Percentiles rank a stretch among this genome's conserved stretches.
Evolutionary conservation across 2,888 invertebrate species (phyloP).

Genomic region (Drosophila melanocephala): DNA sequence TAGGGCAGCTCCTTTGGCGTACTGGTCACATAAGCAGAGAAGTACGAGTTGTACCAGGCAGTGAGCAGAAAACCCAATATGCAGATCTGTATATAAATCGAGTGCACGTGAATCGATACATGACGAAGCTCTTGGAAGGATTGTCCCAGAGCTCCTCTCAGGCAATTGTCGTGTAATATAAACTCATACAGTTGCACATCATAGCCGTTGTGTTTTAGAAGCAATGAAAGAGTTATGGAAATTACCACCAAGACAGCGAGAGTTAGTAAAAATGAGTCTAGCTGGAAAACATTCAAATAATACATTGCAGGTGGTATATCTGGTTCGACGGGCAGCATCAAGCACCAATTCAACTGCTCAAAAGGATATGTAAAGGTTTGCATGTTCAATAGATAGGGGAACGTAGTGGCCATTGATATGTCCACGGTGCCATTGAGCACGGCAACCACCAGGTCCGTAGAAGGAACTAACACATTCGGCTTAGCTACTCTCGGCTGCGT

Average conservation of each 20-base stretch:
- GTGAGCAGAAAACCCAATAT: slow-evolving; percentile 79
- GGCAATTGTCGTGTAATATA: slow-evolving; percentile 76
- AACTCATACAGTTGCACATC: slow-evolving; percentile 56
- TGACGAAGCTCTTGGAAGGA: slow-evolving; percentile 69
- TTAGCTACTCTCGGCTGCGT: slow-evolving; percentile 52
- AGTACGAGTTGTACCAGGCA: slow-evolving; percentile 80
- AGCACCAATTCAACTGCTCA: slow-evolving; percentile 73
- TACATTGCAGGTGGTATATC: slow-evolving; percentile 72
- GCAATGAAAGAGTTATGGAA: slow-evolving; percentile 65
- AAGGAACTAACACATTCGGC: slow-evolving; percentile 37
- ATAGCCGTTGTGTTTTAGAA: slow-evolving; percentile 62
- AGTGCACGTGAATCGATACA: slow-evolving; percentile 68
- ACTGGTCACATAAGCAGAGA: slow-evolving; percentile 80
- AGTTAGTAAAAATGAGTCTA: slow-evolving; percentile 61
- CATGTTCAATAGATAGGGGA: slow-evolving; percentile 39
- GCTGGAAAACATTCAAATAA: slow-evolving; percentile 74
- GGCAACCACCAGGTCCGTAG: slow-evolving; percentile 53
- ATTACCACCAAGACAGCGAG: slow-evolving; percentile 56
- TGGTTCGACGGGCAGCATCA: slow-evolving; percentile 79
- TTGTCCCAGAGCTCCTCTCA: slow-evolving; percentile 79
- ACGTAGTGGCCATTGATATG: slow-evolving; percentile 66
- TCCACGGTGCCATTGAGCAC: slow-evolving; percentile 75
- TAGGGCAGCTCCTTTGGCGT: slow-evolving; percentile 68
- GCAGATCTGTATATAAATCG: slow-evolving; percentile 79
- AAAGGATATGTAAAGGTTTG: slow-evolving; percentile 70